Evolutionary conservation across 2,113 vertebrate species (phyloP).

Genomic region (Heteronetta atricapilla): DNA sequence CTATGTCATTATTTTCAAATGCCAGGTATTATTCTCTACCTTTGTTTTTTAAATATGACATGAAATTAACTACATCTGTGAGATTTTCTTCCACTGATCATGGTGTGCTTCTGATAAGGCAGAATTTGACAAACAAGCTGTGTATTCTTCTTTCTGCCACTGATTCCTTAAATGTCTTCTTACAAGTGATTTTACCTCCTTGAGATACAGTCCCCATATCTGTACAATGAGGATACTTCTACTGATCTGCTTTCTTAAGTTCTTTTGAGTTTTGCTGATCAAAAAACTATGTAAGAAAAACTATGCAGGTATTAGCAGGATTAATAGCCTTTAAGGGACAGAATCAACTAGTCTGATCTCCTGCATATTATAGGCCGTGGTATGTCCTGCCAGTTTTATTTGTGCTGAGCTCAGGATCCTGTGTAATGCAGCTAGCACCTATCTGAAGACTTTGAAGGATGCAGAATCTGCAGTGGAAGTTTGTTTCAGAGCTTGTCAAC

Average conservation of each 20-base stretch:
- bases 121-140: neutral
- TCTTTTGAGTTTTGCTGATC: neutral
- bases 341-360: neutral
- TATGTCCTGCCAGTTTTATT: neutral
- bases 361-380: neutral
- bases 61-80: neutral
- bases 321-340: neutral
- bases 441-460: neutral
- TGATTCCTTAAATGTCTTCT: neutral
- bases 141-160: neutral
- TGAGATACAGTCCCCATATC: neutral
- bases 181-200: neutral
- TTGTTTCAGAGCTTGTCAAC: conserved; percentile 3
- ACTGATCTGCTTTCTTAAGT: neutral
- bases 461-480: neutral
- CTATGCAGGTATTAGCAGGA: neutral
- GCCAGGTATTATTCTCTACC: neutral
- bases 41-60: neutral
- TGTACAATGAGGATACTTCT: neutral
- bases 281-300: neutral
- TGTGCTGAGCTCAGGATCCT: neutral
- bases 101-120: neutral
- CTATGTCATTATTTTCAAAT: neutral
- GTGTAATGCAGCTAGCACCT: neutral
- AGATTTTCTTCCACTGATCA: neutral